phyloP scores from a whole-genome alignment of 1,140 invertebrate genomes.

The Argopecten irradians region DNA sequence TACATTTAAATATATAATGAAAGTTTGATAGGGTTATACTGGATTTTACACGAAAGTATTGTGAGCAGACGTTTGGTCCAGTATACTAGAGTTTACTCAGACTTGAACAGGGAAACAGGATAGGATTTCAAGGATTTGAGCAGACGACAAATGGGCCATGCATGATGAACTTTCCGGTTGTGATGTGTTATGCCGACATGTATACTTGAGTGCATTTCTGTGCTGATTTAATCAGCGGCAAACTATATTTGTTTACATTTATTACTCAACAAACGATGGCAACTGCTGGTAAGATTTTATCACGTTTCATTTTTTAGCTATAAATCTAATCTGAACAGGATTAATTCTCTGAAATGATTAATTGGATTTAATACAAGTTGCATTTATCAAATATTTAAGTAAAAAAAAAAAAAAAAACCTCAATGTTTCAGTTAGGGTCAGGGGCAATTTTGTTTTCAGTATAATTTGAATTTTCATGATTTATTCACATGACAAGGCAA shows the following conservation, averaged over 20 bases:
- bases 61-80: no score
- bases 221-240: not conserved
- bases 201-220: not conserved
- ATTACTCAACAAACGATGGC: conserved; percentile 6
- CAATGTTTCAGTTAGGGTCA: no score
- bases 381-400: no score
- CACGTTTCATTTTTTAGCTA: not conserved
- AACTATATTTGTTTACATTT: not conserved
- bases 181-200: conserved; percentile 3
- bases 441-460: not conserved
- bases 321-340: not conserved
- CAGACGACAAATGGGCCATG: not conserved
- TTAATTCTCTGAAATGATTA: not conserved
- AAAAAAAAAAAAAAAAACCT: no score
- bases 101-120: not conserved
- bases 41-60: not conserved
- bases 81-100: not conserved
- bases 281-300: not conserved
- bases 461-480: not conserved
- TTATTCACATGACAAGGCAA: not conserved
- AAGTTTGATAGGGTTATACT: not conserved
- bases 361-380: no score
- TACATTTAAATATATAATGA: not conserved
- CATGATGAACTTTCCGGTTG: conserved; percentile 20
- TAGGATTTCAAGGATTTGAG: not conserved